A percentile compares a stretch with the other conserved stretches of the same genome.
phyloP scores from a whole-genome alignment of 2,113 vertebrate species.

The Oncorhynchus mykiss region DNA sequence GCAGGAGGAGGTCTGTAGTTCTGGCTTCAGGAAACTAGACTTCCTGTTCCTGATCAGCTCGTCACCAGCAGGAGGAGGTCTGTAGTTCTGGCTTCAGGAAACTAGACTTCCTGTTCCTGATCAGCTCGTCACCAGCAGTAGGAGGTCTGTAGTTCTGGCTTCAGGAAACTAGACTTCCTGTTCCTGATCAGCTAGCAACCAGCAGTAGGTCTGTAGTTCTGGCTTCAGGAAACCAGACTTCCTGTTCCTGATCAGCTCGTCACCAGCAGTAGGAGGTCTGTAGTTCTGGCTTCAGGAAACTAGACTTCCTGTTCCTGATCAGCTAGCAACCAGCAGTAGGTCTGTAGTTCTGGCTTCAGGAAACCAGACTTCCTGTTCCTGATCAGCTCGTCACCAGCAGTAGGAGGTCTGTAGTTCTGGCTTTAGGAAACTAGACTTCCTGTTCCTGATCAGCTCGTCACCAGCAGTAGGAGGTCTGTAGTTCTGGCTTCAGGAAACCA shows the following conservation, averaged over 20 bases:
- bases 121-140: too few relatives aligned
- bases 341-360: not conserved
- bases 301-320: not conserved
- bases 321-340: too few relatives aligned
- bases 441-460: too few relatives aligned
- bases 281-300: not conserved
- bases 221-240: not conserved
- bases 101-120: not conserved
- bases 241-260: too few relatives aligned
- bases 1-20: too few relatives aligned
- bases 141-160: not conserved
- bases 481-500: not conserved
- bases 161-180: not conserved
- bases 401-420: not conserved
- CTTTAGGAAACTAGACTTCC: not conserved
- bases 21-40: too few relatives aligned
- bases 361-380: not conserved
- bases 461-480: not conserved
- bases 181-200: too few relatives aligned
- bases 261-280: too few relatives aligned
- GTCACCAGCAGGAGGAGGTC: too few relatives aligned
- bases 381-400: too few relatives aligned
- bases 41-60: too few relatives aligned
- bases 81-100: not conserved
- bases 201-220: not conserved